Base-by-base conservation (phyloP, 1,140 invertebrate genomes). In the Euglossa dilemma region DNA sequence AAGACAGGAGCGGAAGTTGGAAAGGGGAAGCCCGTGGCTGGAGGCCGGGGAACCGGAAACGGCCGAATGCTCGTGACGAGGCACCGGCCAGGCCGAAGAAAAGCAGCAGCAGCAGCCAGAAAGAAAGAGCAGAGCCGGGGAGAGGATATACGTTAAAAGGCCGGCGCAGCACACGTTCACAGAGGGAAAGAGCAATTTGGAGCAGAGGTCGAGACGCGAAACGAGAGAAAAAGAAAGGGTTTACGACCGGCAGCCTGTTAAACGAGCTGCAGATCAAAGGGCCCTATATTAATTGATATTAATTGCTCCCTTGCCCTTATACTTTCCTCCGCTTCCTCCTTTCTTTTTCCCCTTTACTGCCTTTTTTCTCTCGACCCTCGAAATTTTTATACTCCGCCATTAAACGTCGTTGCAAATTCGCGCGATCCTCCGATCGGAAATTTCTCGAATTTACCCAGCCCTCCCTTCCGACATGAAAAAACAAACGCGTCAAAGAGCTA, bases 1-100 rank as follows among this genome's bases (percentile, higher is more conserved):
- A 91, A 91, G 92, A 91, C 64, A 76, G 87, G 89, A 89, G 86
- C 92, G 92, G 93, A 93, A 93, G 92, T 88, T 83, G 54, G 76
- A 85, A 90, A 86, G 91, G 85, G 90, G 90, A 91, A 91, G 89
- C 87, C 90, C 52, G 45, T 57, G 43, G 63, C 4, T 67, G 81
- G 82, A 77, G 83, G 85, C 83, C 78, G 80, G 86, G 80, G 71
- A 84, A 91, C 88, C 91, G 91, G 92, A 93, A 92, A 90, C 87
- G 87, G 85, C 84, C 87, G 86, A 87, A 89, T 89, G 89, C 87
- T 87, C 87, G 88, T 87, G 87, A 87, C 88, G 87, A 91, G 85
- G 75, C 80, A 73, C 86, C 78, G 76, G 28, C 57, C 57, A 18
- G 25, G 12, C 23, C 63, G 63, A 80, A 83, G 71, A 74, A 85